Conservation (phyloP, 2,888 invertebrate genomes). For the Drosophila meridiana region DNA sequence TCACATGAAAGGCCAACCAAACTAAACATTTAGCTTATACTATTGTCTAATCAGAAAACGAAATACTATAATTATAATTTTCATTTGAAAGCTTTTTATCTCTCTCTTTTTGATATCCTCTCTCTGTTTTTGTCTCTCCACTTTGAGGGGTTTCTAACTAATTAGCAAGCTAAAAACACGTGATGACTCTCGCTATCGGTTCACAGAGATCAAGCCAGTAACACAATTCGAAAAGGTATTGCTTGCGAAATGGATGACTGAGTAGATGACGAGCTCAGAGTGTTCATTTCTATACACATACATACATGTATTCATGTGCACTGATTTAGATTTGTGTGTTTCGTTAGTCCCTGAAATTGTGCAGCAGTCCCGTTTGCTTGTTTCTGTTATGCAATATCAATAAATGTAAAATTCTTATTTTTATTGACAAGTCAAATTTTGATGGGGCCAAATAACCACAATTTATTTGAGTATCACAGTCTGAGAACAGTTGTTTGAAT, state of each 20-base stretch:
- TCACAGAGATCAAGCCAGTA: constrained; percentile 64
- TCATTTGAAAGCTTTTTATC: neutral
- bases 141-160: constrained; percentile 61
- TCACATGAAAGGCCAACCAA: neutral
- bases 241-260: constrained; percentile 43
- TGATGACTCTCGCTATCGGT: constrained; percentile 67
- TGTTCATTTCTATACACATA: neutral
- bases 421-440: constrained; percentile 77
- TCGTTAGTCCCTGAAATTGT: constrained; percentile 76
- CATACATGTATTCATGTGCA: neutral
- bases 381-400: constrained; percentile 62
- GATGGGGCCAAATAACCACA: constrained; percentile 13
- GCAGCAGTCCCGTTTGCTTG: constrained; percentile 64
- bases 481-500: constrained; percentile 27
- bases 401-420: constrained; percentile 54
- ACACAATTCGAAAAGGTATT: constrained; percentile 13
- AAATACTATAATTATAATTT: neutral
- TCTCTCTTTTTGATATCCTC: neutral
- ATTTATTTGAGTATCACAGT: constrained; percentile 18
- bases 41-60: neutral
- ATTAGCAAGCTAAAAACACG: constrained; percentile 63
- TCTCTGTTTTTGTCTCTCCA: neutral
- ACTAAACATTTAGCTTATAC: neutral
- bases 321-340: constrained; percentile 21
- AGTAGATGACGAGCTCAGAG: constrained; percentile 20